Evolutionary conservation across 2,113 vertebrate species (phyloP).

Genomic region (Pachyramphus minor): DNA sequence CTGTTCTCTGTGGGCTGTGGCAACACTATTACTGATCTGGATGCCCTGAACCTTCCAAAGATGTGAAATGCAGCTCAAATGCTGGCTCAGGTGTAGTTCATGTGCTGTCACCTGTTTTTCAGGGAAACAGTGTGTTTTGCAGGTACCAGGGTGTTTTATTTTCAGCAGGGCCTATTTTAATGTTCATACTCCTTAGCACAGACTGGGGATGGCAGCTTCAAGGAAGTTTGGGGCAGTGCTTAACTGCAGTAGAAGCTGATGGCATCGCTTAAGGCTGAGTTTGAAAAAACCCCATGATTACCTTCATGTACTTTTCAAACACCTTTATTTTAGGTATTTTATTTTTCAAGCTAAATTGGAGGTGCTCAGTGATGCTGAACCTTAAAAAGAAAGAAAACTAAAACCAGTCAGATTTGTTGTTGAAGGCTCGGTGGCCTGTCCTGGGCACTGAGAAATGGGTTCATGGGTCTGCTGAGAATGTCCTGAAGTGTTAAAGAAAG

Average conservation of each 20-base stretch:
- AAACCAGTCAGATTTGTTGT: neutral
- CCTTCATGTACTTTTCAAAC: neutral
- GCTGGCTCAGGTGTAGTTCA: neutral
- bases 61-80: neutral
- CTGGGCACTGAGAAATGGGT: neutral
- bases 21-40: neutral
- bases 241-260: neutral
- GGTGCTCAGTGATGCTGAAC: neutral
- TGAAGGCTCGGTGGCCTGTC: neutral
- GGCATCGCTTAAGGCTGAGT: neutral
- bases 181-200: neutral
- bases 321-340: conserved; percentile 7
- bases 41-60: neutral
- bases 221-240: neutral
- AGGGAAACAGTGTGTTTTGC: neutral
- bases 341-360: neutral
- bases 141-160: neutral
- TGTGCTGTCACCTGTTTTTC: neutral
- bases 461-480: neutral
- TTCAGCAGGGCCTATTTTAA: neutral
- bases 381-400: neutral
- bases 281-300: neutral
- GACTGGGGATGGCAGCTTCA: neutral
- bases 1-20: neutral
- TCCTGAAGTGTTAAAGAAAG: neutral